These are phyloP conservation scores for Folsomia manolachei DNA, from an alignment of 2,888 invertebrate genomes.

Conservation along the genomic window DNA sequence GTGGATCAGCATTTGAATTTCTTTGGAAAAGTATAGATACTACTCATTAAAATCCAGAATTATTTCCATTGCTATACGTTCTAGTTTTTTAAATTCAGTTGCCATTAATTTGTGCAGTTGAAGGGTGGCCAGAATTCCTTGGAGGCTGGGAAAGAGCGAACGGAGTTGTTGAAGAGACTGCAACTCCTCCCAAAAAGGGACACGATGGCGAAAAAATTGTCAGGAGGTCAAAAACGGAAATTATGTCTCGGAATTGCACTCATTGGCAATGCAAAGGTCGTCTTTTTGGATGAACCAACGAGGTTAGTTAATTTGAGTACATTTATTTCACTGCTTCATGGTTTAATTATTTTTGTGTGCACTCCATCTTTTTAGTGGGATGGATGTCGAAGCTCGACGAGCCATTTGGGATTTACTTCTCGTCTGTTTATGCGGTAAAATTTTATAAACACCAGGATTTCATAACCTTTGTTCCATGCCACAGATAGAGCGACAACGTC, in stretches of 20 bases:
- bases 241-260: conserved; percentile 76
- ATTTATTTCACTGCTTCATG: too few species aligned
- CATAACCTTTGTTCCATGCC: too few species aligned
- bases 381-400: conserved; percentile 60
- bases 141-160: conserved; percentile 59
- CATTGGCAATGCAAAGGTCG: conserved; percentile 67
- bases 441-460: background rate
- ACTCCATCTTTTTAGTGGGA: background rate
- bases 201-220: conserved; percentile 64
- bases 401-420: conserved; percentile 46
- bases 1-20: conserved; percentile 77
- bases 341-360: background rate
- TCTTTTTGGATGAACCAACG: conserved; percentile 60
- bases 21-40: conserved; percentile 66
- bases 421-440: conserved; percentile 1
- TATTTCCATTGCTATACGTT: background rate
- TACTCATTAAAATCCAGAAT: background rate
- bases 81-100: too few species aligned
- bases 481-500: background rate
- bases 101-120: too few species aligned
- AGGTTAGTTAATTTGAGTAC: conserved; percentile 40
- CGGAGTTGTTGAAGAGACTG: conserved; percentile 61
- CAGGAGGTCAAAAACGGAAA: conserved; percentile 91
- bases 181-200: conserved; percentile 65
- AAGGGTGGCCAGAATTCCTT: conserved; percentile 60